Base-by-base conservation (phyloP, 2,888 invertebrate species). In the Acrocyrtus sp. region DNA sequence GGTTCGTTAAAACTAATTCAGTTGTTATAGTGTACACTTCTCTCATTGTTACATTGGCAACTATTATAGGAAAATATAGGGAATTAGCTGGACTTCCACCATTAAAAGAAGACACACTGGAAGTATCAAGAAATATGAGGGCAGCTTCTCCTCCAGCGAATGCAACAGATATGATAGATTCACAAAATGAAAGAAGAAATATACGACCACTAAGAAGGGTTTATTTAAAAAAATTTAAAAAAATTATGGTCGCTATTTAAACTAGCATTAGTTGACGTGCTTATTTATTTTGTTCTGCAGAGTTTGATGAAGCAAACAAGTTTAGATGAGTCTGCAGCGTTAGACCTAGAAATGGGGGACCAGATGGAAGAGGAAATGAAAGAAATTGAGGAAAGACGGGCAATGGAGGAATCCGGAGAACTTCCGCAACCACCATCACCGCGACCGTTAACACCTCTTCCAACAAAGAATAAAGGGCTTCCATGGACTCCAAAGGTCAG, bases 401-500 rank as follows among this genome's bases (percentile, higher is more conserved):
- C 83, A 75, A 81, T 85, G 83, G 83, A 85, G 83, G 83, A 84
- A 82, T 81, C 83, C 57, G 82, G 83, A 5, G 85, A 85, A 66
- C 83, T 85, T 34, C 84, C 86, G 48, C 85, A 86, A 53, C 87
- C 87, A 1, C 86, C 86, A 5, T 86, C 87, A 69, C 87, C 87
- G 21, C 84, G 88, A 79, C 88, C 88, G 47, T 83, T 84, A 56
- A 86, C 86, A 19, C 87, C 87, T 15, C 82, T 84, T 39, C 84
- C 85, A 10, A 80, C 82, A 22, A 85, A 84, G 78, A 80, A 69
- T 57, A 81, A 82, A 79, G 90, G 93, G 72, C 87, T 98, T 76
- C 98, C 98, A 0, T 98, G 98, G 98, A 90, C 92, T 79, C 96
- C 98, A 0, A 98, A 98, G 88, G 96, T 97, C 15, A 88, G 96